A percentile compares a stretch with the other conserved stretches of the same genome.
phyloP scores from a whole-genome alignment of 2,888 invertebrate species.

The Drosophila buzzatii region DNA sequence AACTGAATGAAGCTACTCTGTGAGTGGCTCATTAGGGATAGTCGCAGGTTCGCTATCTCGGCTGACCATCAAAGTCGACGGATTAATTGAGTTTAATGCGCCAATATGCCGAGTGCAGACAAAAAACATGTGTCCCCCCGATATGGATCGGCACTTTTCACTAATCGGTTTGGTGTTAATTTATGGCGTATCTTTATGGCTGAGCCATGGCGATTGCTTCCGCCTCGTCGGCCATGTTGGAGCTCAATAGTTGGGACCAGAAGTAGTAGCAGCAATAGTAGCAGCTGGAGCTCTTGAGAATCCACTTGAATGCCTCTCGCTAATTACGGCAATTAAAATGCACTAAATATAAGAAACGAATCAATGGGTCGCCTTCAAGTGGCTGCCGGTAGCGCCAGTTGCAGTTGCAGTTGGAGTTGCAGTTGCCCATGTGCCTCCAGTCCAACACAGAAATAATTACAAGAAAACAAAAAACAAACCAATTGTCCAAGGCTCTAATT shows the following conservation, averaged over 20 bases:
- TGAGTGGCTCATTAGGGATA: conserved; percentile 41
- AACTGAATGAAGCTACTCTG: conserved; percentile 9
- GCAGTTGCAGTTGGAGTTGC: conserved; percentile 59
- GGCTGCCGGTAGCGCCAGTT: conserved; percentile 56
- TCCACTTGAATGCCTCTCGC: conserved; percentile 70
- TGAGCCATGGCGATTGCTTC: conserved; percentile 63
- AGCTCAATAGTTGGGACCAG: conserved; percentile 12
- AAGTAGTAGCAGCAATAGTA: conserved; percentile 2
- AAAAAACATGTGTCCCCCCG: conserved; percentile 68
- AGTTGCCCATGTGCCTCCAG: conserved; percentile 57
- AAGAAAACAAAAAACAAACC: conserved; percentile 4
- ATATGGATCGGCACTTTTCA: conserved; percentile 77
- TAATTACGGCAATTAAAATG: conserved; percentile 81
- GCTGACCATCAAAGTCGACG: conserved; percentile 53
- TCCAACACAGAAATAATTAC: conserved; percentile 1
- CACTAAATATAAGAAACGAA: conserved; percentile 75
- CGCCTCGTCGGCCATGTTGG: conserved; percentile 75
- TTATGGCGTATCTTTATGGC: conserved; percentile 73
- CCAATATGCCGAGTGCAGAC: conserved; percentile 62
- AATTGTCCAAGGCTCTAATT: conserved; percentile 43
- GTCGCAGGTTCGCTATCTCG: conserved; percentile 32
- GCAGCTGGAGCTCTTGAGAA: conserved; percentile 57
- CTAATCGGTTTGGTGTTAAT: conserved; percentile 81
- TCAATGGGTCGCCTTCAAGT: conserved; percentile 71
- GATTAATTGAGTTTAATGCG: conserved; percentile 76